Evolutionary conservation across 2,113 vertebrate genomes (phyloP).

Genomic region (Pavo muticus): DNA sequence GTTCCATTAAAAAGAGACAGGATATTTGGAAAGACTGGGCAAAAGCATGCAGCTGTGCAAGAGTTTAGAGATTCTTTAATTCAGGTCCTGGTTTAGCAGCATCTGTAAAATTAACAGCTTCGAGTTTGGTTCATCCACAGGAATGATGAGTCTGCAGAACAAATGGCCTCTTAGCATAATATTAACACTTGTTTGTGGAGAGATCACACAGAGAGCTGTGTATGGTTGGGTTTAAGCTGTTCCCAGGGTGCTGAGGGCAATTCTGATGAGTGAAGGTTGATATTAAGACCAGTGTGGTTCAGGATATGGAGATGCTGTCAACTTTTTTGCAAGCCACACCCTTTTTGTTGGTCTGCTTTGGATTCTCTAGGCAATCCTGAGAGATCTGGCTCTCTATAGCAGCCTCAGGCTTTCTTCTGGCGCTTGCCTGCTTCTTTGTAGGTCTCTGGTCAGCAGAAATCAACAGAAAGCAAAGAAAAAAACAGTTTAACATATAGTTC

Average conservation of each 20-base stretch:
- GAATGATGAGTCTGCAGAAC: slow-evolving; percentile 5
- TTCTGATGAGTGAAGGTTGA: background rate
- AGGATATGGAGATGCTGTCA: background rate
- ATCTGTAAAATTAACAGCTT: slow-evolving; percentile 55
- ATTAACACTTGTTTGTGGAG: slow-evolving; percentile 35
- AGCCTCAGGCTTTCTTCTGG: background rate
- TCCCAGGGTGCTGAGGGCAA: background rate
- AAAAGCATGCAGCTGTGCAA: slow-evolving; percentile 16
- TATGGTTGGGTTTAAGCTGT: slow-evolving; percentile 16
- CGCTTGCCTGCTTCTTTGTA: background rate
- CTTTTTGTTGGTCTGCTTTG: background rate
- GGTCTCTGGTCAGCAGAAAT: slow-evolving; percentile 2
- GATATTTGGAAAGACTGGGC: slow-evolving; percentile 5
- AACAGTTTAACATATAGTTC: background rate
- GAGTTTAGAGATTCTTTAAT: background rate
- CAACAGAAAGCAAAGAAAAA: background rate
- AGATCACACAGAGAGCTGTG: background rate
- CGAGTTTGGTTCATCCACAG: background rate
- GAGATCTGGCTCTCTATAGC: slow-evolving; percentile 8
- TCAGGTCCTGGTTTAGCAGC: slow-evolving; percentile 21
- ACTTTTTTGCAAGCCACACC: background rate
- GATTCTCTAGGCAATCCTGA: background rate
- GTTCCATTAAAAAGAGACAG: slow-evolving; percentile 5
- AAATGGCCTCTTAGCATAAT: slow-evolving; percentile 15
- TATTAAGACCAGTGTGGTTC: background rate